phyloP scores from a whole-genome alignment of 1,140 invertebrate species.

The Halictus rubicundus region DNA sequence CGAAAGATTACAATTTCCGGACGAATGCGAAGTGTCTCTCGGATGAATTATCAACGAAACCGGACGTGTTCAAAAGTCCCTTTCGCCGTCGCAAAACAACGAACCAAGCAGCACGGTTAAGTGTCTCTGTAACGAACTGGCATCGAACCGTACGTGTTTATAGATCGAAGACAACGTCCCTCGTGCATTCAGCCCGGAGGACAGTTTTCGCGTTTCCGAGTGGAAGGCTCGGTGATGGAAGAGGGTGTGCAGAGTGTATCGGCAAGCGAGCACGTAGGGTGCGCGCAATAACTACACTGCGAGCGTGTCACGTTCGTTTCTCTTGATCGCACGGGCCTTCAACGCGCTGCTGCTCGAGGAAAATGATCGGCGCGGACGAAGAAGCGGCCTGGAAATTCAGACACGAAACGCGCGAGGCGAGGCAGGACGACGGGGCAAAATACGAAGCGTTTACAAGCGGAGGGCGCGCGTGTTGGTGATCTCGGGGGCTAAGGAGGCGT shows the following conservation, averaged over 20 bases:
- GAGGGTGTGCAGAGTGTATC: not conserved
- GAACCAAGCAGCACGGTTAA: too few species aligned
- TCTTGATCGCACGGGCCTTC: constrained; percentile 20
- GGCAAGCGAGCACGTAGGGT: not conserved
- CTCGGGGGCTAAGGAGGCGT: constrained; percentile 60
- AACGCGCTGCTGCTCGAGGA: not conserved
- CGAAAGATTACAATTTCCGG: too few species aligned
- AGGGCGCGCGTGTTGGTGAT: constrained; percentile 41
- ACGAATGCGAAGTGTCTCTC: too few species aligned
- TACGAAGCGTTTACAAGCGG: constrained; percentile 20
- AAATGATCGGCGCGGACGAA: constrained; percentile 18
- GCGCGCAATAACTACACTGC: constrained; percentile 17
- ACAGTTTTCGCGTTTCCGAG: not conserved
- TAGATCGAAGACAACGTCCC: too few species aligned
- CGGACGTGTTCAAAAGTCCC: too few species aligned
- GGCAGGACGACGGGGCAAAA: not conserved
- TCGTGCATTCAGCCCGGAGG: not conserved
- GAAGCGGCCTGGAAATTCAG: constrained; percentile 22
- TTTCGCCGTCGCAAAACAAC: too few species aligned
- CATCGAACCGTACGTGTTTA: too few species aligned
- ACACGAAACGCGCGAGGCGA: constrained; percentile 12
- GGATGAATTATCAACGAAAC: too few species aligned
- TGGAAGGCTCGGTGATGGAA: too few species aligned
- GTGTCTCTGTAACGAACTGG: too few species aligned
- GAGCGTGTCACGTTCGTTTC: constrained; percentile 16